These are phyloP conservation scores for Odontomachus brunneus DNA, from an alignment of 1,140 invertebrate genomes.

Conservation along the genomic window DNA sequence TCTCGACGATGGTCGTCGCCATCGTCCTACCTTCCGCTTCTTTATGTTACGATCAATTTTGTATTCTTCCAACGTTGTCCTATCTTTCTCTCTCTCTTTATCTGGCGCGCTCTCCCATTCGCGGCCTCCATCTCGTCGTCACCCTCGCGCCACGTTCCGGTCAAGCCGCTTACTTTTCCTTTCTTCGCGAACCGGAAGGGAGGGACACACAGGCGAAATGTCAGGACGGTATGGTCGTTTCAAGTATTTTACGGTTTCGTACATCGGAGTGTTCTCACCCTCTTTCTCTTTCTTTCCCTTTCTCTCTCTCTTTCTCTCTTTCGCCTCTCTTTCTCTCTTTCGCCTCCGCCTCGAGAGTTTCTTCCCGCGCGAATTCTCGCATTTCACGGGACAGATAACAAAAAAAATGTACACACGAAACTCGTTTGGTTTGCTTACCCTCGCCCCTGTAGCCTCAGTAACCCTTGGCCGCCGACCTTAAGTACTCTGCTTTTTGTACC, in stretches of 20 bases:
- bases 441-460: constrained; percentile 6
- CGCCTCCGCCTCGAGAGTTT: not conserved
- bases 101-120: not conserved
- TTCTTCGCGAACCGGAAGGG: constrained; percentile 53
- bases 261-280: constrained; percentile 11
- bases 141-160: not conserved
- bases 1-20: constrained; percentile 56
- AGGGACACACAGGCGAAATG: constrained; percentile 40
- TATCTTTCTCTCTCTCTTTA: constrained; percentile 32
- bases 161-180: constrained; percentile 62
- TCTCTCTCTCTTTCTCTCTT: too few relatives aligned
- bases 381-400: constrained; percentile 55
- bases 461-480: not conserved
- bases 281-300: too few relatives aligned
- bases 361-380: constrained; percentile 11
- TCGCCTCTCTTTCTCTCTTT: too few relatives aligned
- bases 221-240: constrained; percentile 30
- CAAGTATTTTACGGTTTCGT: constrained; percentile 68
- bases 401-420: constrained; percentile 68
- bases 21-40: constrained; percentile 67
- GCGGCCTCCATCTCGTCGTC: constrained; percentile 6
- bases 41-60: constrained; percentile 72
- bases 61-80: constrained; percentile 68
- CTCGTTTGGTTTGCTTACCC: constrained; percentile 59
- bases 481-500: not conserved